Evolutionary conservation across 2,888 invertebrate species (phyloP), one percentile per base, ranked within the genome.

Genomic region (Napeogenes sylphis): DNA sequence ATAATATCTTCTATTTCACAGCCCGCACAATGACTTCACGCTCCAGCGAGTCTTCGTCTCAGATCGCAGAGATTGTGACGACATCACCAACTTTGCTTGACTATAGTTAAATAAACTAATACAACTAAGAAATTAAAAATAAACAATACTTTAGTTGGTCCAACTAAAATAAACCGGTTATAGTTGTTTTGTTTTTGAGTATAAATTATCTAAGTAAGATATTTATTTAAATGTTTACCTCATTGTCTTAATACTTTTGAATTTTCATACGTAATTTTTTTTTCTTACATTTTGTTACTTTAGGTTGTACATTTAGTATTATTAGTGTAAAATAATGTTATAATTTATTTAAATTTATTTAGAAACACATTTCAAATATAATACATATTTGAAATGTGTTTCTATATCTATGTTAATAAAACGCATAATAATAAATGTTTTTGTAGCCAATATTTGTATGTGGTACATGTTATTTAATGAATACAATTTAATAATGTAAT

Each of bases 11-110:
- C 21, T 21, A 5, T 8, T 47, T 8, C 38, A 14, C 80, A 89
- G 90, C 90, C 2, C 73, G 88, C 70, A 90, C 90, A 59, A 86
- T 89, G 81, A 89, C 90, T 67, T 89, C 90, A 63, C 80, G 85
- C 30, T 90, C 90, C n/a, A 89, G 89, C 58, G 88, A 89, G 64
- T 87, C 85, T 59, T 89, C 88, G 0, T 83, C 89, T 0, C 87
- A 86, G 38, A 74, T 87, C 0, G 87, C 87, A 0, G 87, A 88
- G 63, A 72, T 88, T 8, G 79, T 86, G 71, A 82, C 85, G 62
- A 76, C 85, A 70, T 85, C 89, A 0, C 83, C 85, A 1, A 73
- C 77, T 90, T 67, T 89, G 90, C 72, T 77, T 90, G 67, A 89
- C 89, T 56, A 86, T 90, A 70, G 83, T 90, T 30, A 89, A 90